Conservation (phyloP, 2,797 vertebrate species). For the Ptychobarbus kaznakovi region DNA sequence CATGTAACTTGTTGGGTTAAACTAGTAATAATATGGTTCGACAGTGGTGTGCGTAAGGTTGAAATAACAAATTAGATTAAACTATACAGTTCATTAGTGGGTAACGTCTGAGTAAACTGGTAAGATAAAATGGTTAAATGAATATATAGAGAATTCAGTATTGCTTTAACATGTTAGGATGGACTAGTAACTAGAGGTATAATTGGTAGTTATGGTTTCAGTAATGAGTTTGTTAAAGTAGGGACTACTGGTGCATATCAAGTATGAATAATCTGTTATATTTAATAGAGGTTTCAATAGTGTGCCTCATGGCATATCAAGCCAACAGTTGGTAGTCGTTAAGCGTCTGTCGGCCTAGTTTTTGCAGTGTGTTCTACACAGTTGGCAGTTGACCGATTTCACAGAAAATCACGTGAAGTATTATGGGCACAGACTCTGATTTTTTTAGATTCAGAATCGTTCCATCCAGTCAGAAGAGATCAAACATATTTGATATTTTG, state of each 20-base stretch:
- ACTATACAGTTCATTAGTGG: not conserved
- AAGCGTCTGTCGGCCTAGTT: not conserved
- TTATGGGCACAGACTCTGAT: not conserved
- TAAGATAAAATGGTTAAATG: too few species aligned
- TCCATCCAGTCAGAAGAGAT: not conserved
- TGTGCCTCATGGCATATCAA: not conserved
- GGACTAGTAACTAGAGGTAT: not conserved
- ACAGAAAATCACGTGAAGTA: not conserved
- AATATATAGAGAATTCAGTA: not conserved
- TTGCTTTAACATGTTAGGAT: not conserved
- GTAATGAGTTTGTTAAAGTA: not conserved
- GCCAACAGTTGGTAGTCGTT: not conserved
- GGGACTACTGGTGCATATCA: not conserved
- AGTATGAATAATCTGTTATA: not conserved
- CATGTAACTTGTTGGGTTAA: not conserved
- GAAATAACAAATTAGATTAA: not conserved
- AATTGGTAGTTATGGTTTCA: not conserved
- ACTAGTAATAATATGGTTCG: not conserved
- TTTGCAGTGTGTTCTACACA: not conserved
- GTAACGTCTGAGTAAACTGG: not conserved
- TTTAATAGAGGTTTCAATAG: not conserved
- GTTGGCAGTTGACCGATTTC: not conserved
- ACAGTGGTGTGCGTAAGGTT: not conserved
- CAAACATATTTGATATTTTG: not conserved
- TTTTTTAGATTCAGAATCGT: not conserved